Evolutionary conservation across 1,140 invertebrate genomes (phyloP).

Genomic region (Heliconius hewitsoni): DNA sequence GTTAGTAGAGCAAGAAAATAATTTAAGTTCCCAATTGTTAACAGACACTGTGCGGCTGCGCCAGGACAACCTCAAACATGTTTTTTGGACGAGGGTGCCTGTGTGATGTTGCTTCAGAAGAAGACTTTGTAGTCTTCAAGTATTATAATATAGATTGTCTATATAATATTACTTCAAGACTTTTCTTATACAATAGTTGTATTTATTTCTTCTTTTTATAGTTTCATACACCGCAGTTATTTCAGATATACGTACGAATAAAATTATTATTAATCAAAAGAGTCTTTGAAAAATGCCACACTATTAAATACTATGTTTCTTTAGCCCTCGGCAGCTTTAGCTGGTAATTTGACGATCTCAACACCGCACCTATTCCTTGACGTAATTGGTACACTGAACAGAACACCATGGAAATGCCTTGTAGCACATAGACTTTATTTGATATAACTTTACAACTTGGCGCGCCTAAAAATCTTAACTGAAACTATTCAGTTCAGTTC

Average conservation of each 20-base stretch:
- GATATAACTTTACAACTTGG: too few species aligned
- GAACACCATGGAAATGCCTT: not conserved
- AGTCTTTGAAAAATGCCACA: slow-evolving; percentile 49
- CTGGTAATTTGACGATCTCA: slow-evolving; percentile 39
- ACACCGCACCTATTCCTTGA: slow-evolving; percentile 23
- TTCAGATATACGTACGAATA: not conserved
- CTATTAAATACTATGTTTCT: slow-evolving; percentile 50
- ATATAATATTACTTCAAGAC: not conserved
- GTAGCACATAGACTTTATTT: not conserved
- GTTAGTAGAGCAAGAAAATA: too few species aligned
- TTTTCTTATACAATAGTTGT: not conserved
- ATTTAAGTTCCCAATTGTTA: too few species aligned
- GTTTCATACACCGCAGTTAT: not conserved
- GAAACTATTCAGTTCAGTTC: too few species aligned
- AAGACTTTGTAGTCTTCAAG: not conserved
- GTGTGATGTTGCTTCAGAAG: too few species aligned
- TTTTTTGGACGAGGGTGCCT: too few species aligned
- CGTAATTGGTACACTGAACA: slow-evolving; percentile 19
- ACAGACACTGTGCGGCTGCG: too few species aligned
- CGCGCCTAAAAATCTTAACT: too few species aligned
- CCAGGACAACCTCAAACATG: too few species aligned
- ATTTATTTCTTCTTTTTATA: not conserved
- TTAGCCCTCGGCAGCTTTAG: slow-evolving; percentile 44
- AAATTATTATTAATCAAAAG: slow-evolving; percentile 7
- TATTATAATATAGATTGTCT: too few species aligned